Percentiles rank a stretch among this genome's conserved stretches.
phyloP scores from a whole-genome alignment of 2,888 invertebrate genomes.

The Stictocephala bisonia region DNA sequence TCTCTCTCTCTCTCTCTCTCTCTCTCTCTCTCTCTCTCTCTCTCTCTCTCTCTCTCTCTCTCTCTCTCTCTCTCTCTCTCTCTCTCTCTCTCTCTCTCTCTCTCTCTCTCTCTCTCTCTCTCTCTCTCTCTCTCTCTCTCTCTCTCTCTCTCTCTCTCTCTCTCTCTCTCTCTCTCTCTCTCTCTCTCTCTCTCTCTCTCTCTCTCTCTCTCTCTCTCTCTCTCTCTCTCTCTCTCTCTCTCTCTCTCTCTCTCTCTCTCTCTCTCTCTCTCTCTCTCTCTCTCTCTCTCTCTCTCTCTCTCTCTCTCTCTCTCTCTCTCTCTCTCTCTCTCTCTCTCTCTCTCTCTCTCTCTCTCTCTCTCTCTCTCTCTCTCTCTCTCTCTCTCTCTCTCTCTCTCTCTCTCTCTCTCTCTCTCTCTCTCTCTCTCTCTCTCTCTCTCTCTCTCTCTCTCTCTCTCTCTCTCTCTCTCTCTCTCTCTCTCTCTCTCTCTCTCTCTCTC shows the following conservation, averaged over 20 bases:
- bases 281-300: slow-evolving; percentile 28
- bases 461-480: background rate
- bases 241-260: slow-evolving; percentile 33
- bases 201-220: slow-evolving; percentile 47
- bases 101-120: slow-evolving; percentile 6
- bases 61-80: slow-evolving; percentile 19
- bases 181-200: slow-evolving; percentile 50
- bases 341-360: slow-evolving; percentile 14
- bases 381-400: slow-evolving; percentile 10
- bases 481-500: background rate
- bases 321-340: background rate
- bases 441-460: background rate
- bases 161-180: slow-evolving; percentile 43
- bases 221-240: slow-evolving; percentile 35
- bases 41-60: slow-evolving; percentile 44
- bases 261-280: slow-evolving; percentile 38
- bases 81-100: slow-evolving; percentile 17
- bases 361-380: background rate
- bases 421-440: background rate
- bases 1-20: slow-evolving; percentile 40
- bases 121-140: background rate
- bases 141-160: background rate
- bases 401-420: slow-evolving; percentile 14
- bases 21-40: slow-evolving; percentile 45
- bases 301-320: background rate